Evolutionary conservation across 2,888 invertebrate species (phyloP).

Genomic region (Corythucha ciliata): DNA sequence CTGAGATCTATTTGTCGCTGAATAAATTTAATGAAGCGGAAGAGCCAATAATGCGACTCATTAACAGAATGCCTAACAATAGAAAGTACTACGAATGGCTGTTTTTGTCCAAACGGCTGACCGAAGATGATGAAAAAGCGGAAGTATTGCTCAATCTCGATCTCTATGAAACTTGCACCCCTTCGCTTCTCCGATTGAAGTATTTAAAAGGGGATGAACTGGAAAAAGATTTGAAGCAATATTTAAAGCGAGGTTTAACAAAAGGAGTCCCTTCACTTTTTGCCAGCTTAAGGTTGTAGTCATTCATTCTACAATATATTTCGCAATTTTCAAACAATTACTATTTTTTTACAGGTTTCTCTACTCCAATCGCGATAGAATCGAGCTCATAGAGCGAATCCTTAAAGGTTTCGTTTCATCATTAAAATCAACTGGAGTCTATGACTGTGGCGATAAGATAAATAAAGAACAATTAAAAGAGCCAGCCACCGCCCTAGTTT

Average conservation of each 20-base stretch:
- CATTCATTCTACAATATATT: no score
- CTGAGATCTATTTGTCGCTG: slow-evolving; percentile 48
- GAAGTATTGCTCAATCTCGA: slow-evolving; percentile 69
- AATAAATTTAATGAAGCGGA: slow-evolving; percentile 58
- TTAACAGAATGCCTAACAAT: slow-evolving; percentile 92
- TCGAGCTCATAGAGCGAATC: slow-evolving; percentile 67
- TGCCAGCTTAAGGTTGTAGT: slow-evolving; percentile 76
- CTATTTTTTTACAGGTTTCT: no score
- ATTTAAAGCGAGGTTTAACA: slow-evolving; percentile 75
- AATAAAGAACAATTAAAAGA: slow-evolving; percentile 48
- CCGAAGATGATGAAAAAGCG: slow-evolving; percentile 61
- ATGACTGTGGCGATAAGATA: no score
- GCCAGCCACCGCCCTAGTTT: slow-evolving; percentile 88
- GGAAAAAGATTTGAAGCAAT: slow-evolving; percentile 61
- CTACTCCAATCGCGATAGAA: slow-evolving; percentile 56
- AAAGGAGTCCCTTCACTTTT: slow-evolving; percentile 98
- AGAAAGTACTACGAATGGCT: slow-evolving; percentile 82
- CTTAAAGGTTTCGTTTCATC: slow-evolving; percentile 77
- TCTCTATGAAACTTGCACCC: slow-evolving; percentile 71
- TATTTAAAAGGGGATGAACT: slow-evolving; percentile 71
- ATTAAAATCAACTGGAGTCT: no score
- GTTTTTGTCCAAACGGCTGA: slow-evolving; percentile 71
- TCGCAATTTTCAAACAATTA: no score
- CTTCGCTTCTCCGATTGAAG: slow-evolving; percentile 77
- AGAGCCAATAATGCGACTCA: slow-evolving; percentile 68